Percentiles rank a stretch among this genome's conserved stretches.
Evolutionary conservation across 2,797 vertebrate genomes (phyloP).

Genomic region (Schizopygopsis pylzovi): DNA sequence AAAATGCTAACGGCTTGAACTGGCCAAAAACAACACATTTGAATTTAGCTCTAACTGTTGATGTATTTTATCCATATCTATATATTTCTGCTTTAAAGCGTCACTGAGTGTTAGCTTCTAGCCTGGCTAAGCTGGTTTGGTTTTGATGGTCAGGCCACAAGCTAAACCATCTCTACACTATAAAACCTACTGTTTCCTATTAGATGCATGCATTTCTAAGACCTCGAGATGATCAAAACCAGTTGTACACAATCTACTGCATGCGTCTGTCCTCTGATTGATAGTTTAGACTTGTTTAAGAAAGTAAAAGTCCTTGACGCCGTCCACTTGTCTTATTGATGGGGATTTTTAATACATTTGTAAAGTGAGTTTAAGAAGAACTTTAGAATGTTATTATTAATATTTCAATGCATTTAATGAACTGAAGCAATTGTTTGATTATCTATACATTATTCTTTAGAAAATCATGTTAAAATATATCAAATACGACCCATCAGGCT

Average conservation of each 20-base stretch:
- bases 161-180: not conserved
- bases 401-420: not conserved
- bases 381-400: not conserved
- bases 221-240: not conserved
- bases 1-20: slow-evolving; percentile 9
- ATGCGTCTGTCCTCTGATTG: not conserved
- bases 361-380: not conserved
- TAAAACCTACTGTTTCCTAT: not conserved
- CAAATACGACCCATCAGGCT: not conserved
- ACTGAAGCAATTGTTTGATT: not conserved
- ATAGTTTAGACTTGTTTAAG: not conserved
- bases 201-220: not conserved
- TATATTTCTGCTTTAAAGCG: not conserved
- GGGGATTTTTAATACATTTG: not conserved
- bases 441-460: not conserved
- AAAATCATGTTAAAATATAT: not conserved
- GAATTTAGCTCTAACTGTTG: not conserved
- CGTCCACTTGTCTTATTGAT: not conserved
- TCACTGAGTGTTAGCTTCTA: not conserved
- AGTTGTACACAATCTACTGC: not conserved
- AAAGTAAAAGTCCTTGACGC: not conserved
- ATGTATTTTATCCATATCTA: not conserved
- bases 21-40: not conserved
- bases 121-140: not conserved
- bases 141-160: not conserved